Conservation (phyloP, 2,797 vertebrate genomes). For the Pseudochirops corinnae region DNA sequence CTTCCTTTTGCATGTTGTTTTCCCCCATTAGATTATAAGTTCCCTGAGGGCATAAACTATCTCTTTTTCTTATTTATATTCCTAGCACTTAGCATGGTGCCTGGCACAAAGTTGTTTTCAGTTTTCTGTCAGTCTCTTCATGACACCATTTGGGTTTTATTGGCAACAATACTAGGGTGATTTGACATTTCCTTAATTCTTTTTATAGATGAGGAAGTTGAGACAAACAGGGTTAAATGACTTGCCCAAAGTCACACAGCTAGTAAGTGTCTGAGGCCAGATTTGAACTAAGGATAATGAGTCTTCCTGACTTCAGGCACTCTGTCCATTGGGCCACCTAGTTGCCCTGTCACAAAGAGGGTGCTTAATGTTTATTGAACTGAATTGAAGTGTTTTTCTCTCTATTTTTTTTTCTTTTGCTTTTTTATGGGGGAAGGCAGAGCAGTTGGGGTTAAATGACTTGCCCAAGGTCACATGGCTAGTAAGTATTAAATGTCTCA, state of each 20-base stretch:
- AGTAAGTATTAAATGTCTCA: too few species aligned
- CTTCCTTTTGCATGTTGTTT: background rate
- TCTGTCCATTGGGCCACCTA: background rate
- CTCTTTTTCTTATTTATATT: background rate
- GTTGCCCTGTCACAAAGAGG: background rate
- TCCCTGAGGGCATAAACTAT: background rate
- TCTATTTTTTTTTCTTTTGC: too few species aligned
- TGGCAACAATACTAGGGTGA: background rate
- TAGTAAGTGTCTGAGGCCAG: too few species aligned
- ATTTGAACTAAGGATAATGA: too few species aligned
- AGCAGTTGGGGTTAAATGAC: too few species aligned
- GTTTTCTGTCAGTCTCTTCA: background rate
- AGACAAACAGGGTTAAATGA: background rate
- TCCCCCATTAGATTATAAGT: background rate
- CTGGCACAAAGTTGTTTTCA: background rate
- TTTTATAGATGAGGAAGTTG: background rate
- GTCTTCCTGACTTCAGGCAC: too few species aligned
- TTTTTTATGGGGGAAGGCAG: too few species aligned
- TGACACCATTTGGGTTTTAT: background rate
- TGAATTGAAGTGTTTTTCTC: background rate
- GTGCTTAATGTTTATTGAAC: background rate
- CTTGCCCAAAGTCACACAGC: too few species aligned
- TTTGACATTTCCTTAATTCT: background rate
- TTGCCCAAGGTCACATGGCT: too few species aligned
- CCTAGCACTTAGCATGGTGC: background rate